These are phyloP conservation scores for pig (Sus scrofa) DNA, from an alignment of 2,113 vertebrate species.

Conservation along the genomic window DNA sequence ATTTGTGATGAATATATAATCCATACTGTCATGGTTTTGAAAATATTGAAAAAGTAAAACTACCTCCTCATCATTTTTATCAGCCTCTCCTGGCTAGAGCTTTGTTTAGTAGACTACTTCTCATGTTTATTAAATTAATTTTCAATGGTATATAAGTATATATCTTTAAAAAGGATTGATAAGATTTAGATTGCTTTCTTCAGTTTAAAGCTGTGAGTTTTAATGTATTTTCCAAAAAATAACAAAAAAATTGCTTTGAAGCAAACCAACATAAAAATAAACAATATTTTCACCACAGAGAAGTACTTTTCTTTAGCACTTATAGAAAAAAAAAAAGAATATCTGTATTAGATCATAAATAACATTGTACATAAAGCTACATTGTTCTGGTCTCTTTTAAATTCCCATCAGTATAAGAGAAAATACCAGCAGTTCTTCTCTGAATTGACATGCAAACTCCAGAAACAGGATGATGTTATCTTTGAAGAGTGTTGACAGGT, in stretches of 20 bases:
- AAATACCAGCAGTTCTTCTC: not conserved
- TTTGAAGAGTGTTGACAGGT: constrained; percentile 27
- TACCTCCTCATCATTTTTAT: not conserved
- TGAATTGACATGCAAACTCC: not conserved
- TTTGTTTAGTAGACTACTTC: not conserved
- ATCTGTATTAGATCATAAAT: not conserved
- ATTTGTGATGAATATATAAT: not conserved
- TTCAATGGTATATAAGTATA: not conserved
- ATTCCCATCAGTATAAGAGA: not conserved
- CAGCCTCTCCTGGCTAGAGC: not conserved
- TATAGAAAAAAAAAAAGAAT: not conserved
- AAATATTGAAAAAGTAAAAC: not conserved
- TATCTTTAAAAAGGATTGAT: not conserved
- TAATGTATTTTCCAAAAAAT: not conserved
- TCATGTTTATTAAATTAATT: not conserved
- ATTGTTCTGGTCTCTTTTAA: not conserved
- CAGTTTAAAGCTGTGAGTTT: not conserved
- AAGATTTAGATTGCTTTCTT: not conserved
- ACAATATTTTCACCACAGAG: not conserved
- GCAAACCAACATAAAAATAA: not conserved
- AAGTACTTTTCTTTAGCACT: not conserved
- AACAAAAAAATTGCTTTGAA: not conserved
- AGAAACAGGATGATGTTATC: not conserved
- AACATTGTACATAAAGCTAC: not conserved
- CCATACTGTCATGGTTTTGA: not conserved